A percentile compares a stretch with the other conserved stretches of the same genome.
Evolutionary conservation across 2,113 vertebrate genomes (phyloP).

Genomic region (Oncorhynchus tshawytscha): DNA sequence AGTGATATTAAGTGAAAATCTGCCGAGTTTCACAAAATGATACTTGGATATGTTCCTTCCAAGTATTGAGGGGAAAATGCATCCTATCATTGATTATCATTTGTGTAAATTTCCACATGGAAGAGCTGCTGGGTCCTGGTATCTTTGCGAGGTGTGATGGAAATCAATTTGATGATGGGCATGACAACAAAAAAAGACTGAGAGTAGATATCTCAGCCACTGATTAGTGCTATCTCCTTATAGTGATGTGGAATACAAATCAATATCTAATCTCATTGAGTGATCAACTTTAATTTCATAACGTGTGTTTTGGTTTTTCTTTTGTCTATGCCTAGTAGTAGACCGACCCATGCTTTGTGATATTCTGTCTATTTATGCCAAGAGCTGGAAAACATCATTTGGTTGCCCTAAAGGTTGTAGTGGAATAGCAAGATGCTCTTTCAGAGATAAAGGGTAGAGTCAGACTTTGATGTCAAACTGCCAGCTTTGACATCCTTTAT

Average conservation of each 20-base stretch:
- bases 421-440: slow-evolving; percentile 31
- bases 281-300: slow-evolving; percentile 46
- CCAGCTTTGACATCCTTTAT: slow-evolving; percentile 56
- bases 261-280: slow-evolving; percentile 56
- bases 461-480: slow-evolving; percentile 58
- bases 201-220: slow-evolving; percentile 16
- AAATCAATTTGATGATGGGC: slow-evolving; percentile 5
- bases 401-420: slow-evolving; percentile 45
- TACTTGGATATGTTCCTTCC: background rate
- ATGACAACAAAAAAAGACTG: slow-evolving; percentile 15
- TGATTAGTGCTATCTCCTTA: slow-evolving; percentile 42
- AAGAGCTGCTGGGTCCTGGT: background rate
- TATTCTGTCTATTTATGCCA: slow-evolving; percentile 21
- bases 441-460: slow-evolving; percentile 28
- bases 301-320: slow-evolving; percentile 25
- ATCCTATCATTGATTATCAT: slow-evolving; percentile 11
- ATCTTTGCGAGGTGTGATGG: slow-evolving; percentile 11
- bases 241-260: slow-evolving; percentile 39
- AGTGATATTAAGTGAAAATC: slow-evolving; percentile 1
- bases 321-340: slow-evolving; percentile 10
- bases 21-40: background rate
- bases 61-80: background rate
- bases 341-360: background rate
- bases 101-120: slow-evolving; percentile 19
- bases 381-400: slow-evolving; percentile 23